A percentile compares a stretch with the other conserved stretches of the same genome.
Evolutionary conservation across 2,888 invertebrate genomes (phyloP).

Genomic region (Nemotelus pantherinus): DNA sequence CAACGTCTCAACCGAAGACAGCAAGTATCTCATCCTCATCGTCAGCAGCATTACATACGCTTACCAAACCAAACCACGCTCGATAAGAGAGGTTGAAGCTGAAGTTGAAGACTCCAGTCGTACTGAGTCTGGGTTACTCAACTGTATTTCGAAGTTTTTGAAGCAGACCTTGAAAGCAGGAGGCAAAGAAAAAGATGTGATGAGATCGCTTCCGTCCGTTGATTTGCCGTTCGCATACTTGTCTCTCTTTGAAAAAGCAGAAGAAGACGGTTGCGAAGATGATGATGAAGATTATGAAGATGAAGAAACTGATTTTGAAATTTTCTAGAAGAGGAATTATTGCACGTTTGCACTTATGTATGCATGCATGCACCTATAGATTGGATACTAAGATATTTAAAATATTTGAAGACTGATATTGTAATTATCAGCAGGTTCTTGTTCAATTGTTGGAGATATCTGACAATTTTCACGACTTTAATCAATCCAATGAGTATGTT

Average conservation of each 20-base stretch:
- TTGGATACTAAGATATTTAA: too few relatives aligned
- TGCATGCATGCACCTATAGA: not conserved
- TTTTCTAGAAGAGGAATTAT: not conserved
- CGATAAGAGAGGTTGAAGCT: not conserved
- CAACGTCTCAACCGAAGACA: constrained; percentile 5
- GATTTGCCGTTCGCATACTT: too few relatives aligned
- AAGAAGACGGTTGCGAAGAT: too few relatives aligned
- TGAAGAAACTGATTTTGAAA: not conserved
- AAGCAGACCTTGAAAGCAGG: constrained; percentile 17
- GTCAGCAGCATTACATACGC: not conserved
- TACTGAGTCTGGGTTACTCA: constrained; percentile 20
- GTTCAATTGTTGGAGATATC: too few relatives aligned
- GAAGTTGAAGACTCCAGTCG: not conserved
- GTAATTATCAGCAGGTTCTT: too few relatives aligned
- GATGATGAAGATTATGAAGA: not conserved
- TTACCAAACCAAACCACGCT: too few relatives aligned
- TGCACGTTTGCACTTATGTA: not conserved
- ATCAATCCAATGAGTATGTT: too few relatives aligned
- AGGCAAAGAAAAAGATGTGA: not conserved
- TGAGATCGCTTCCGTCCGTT: constrained; percentile 11
- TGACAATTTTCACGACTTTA: too few relatives aligned
- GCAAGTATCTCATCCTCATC: constrained; percentile 10
- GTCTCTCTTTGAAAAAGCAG: too few relatives aligned
- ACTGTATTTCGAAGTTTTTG: constrained; percentile 30
- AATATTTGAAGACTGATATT: too few relatives aligned